Base-by-base conservation (phyloP, 2,113 vertebrate genomes). In the Mohoua ochrocephala region DNA sequence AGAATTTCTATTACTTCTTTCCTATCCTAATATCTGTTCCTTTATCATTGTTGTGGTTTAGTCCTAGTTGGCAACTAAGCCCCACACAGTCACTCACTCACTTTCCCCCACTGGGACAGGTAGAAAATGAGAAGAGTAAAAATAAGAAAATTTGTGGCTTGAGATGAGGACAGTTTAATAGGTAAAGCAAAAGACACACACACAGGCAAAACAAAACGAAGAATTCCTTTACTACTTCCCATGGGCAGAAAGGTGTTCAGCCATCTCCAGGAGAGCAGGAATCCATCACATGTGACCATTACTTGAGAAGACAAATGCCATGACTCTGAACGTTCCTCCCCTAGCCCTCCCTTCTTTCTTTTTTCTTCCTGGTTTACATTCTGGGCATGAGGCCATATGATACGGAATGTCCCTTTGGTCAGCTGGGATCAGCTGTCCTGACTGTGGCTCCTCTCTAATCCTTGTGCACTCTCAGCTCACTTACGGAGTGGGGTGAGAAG, bases 51-150 rank as follows among this genome's bases (percentile, higher is more conserved):
- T 10, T 65, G n/a, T 33, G 47, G 26, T 74, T 67, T 60, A 67
- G 31, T 52, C 26, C 30, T 26, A 35, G 14, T 22, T 82, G 44
- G 13, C 39, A 45, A 10, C n/a, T 39, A 17, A 75, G 39, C 13
- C 28, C 13, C 11, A 4, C 13, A 45, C 6, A 30, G 28, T 50
- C 27, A 33, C 10, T 67, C 17, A 41, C 20, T 73, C 12, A 30
- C 13, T n/a, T 28, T 21, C 17, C 4, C 3, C 18, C 7, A 27
- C 2, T 27, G 22, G 41, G 7, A 21, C 0, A 0, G 1, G 3
- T 19, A 41, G n/a, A 60, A 33, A 42, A 73, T 53, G 8, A 31
- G 13, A 41, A 41, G 6, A 61, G 18, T 33, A 18, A 61, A 85
- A 74, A 19, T 33, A 13, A 54, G 53, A 53, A 53, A 47, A 73